phyloP scores from a whole-genome alignment of 2,113 vertebrate species.

The Tachysurus vachellii region DNA sequence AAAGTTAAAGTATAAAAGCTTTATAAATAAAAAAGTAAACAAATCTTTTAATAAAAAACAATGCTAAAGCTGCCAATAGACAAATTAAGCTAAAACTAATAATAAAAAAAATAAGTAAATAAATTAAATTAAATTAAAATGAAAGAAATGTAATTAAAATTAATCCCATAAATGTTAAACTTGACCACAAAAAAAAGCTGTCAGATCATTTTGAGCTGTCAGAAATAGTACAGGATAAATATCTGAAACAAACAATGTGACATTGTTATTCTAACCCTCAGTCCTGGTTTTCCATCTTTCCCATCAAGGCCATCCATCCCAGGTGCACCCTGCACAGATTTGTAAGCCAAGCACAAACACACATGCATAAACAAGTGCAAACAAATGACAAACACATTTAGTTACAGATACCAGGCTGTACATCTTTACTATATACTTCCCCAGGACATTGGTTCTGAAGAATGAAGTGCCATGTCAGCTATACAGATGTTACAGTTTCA shows the following conservation, averaged over 20 bases:
- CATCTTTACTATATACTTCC: constrained; percentile 23
- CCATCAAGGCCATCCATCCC: constrained; percentile 91
- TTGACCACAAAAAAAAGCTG: neutral
- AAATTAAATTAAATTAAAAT: too few species aligned
- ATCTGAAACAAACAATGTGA: neutral
- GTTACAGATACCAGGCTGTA: neutral
- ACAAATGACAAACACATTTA: constrained; percentile 55
- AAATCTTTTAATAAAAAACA: neutral
- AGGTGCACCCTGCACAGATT: constrained; percentile 78
- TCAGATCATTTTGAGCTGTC: neutral
- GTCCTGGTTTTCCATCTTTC: constrained; percentile 89
- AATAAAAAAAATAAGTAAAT: constrained; percentile 9
- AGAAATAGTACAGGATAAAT: neutral
- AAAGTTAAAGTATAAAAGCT: too few species aligned
- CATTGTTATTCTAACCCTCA: constrained; percentile 74
- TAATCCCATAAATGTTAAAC: neutral
- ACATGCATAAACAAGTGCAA: neutral
- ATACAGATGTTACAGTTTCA: constrained; percentile 1
- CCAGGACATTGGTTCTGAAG: neutral
- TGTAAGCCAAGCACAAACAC: constrained; percentile 16
- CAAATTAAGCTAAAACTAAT: neutral
- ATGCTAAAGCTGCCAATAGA: neutral
- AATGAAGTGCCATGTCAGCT: constrained; percentile 13
- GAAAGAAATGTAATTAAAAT: neutral
- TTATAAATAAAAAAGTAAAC: neutral